Percentiles rank a stretch among this genome's conserved stretches.
phyloP scores from a whole-genome alignment of 2,797 vertebrate genomes.

The Pseudochirops cupreus region DNA sequence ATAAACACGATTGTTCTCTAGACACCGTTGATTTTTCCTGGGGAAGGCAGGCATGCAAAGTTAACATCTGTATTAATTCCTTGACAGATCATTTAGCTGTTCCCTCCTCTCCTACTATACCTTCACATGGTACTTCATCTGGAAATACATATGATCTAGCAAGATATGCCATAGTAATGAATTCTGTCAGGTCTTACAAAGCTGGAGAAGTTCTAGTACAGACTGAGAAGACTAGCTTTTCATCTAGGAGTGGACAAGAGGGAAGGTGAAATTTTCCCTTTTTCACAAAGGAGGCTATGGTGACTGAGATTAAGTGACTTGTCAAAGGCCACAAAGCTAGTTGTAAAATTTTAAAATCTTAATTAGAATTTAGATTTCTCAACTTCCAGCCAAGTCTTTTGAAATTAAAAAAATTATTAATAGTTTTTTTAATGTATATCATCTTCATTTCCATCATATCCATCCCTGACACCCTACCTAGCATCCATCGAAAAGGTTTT shows the following conservation, averaged over 20 bases:
- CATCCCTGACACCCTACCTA: background rate
- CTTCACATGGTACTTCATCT: background rate
- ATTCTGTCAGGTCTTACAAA: background rate
- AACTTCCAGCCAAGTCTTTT: background rate
- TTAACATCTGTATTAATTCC: background rate
- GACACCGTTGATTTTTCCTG: background rate
- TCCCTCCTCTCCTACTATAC: background rate
- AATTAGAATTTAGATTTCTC: background rate
- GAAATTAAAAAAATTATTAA: background rate
- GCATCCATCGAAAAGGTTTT: background rate
- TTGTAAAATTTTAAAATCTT: background rate
- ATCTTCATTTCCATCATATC: background rate
- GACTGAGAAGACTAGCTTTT: background rate
- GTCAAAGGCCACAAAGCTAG: background rate
- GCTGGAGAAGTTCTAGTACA: background rate
- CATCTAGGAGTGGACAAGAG: background rate
- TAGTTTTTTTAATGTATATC: background rate
- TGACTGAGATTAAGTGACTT: background rate
- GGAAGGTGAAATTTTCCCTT: background rate
- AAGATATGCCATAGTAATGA: background rate
- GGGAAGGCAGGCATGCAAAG: background rate
- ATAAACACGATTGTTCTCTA: background rate
- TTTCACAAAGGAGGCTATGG: no score
- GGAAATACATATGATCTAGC: background rate
- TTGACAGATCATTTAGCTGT: background rate